Base-by-base conservation (phyloP, 2,113 vertebrate species). In the Monarcha castaneiventris region DNA sequence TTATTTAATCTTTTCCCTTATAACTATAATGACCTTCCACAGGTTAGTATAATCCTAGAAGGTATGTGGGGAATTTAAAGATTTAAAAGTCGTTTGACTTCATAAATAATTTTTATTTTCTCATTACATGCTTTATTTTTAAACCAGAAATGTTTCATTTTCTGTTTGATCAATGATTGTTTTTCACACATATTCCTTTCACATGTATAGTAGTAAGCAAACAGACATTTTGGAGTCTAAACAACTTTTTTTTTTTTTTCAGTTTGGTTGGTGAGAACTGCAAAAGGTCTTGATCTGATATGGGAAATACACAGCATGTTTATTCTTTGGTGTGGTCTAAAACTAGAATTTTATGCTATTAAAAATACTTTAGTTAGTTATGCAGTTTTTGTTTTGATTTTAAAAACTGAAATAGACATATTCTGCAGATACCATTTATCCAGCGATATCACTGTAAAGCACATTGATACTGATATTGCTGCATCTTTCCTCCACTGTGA, bases 41-140 rank as follows among this genome's bases (percentile, higher is more conserved):
- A 97, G 95, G 95, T 97, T 97, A 88, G 94, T 95, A 95, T 97
- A 97, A 97, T 97, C 97, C 97, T 90, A 93, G 91, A 96, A 97
- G 66, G 95, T 87, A 97, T 97, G 96, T 91, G 91, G 87, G 73
- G 97, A 96, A 97, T 97, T 97, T 92, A 89, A 96, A 97, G 96
- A 96, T 96, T 97, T 96, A 93, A 95, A 97, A 97, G 96, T 97
- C 56, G 90, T 94, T 97, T 97, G 96, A 96, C 94, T 97, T 96
- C 85, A 96, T 96, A 97, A 97, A 96, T 97, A 96, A 94, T 97
- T 96, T 97, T 95, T 94, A 94, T 97, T 95, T 95, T 94, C 83
- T 67, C 67, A 91, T 95, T 91, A 68, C 32, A 16, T 71, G 67
- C 44, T 66, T 79, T 94, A 64, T 92, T 93, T 94, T 88, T 61